A percentile compares a stretch with the other conserved stretches of the same genome.
phyloP scores from a whole-genome alignment of 1,140 invertebrate species.

The Eulimnadia texana region DNA sequence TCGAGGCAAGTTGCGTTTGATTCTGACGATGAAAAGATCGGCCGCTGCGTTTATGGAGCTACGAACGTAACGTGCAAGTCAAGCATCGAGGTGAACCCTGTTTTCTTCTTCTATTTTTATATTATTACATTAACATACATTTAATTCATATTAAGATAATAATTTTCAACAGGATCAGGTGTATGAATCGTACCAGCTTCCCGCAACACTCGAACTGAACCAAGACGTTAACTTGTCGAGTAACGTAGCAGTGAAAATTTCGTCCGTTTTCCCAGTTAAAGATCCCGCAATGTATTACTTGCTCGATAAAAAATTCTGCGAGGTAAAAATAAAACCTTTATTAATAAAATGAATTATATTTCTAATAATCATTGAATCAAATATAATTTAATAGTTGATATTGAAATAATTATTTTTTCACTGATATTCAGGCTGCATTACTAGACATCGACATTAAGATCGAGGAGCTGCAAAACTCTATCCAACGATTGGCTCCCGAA shows the following conservation, averaged over 20 bases:
- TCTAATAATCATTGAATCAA: constrained; percentile 3
- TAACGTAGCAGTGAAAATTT: too few relatives aligned
- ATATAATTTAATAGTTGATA: constrained; percentile 13
- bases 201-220: constrained; percentile 36
- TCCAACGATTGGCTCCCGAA: constrained; percentile 29
- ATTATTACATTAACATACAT: too few relatives aligned
- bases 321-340: constrained; percentile 31
- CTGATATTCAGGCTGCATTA: constrained; percentile 18
- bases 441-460: constrained; percentile 19
- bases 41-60: constrained; percentile 58
- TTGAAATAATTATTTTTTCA: constrained; percentile 1
- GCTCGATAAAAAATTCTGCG: constrained; percentile 51
- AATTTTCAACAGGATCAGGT: constrained; percentile 9
- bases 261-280: constrained; percentile 49
- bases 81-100: constrained; percentile 32
- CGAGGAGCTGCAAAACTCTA: constrained; percentile 23
- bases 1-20: constrained; percentile 62
- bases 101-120: too few relatives aligned
- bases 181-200: too few relatives aligned
- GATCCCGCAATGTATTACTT: constrained; percentile 47
- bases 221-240: constrained; percentile 40
- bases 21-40: constrained; percentile 64
- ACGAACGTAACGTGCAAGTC: constrained; percentile 42
- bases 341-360: background rate
- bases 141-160: too few relatives aligned